phyloP scores from a whole-genome alignment of 2,797 vertebrate species.

The Semaprochilodus insignis region DNA sequence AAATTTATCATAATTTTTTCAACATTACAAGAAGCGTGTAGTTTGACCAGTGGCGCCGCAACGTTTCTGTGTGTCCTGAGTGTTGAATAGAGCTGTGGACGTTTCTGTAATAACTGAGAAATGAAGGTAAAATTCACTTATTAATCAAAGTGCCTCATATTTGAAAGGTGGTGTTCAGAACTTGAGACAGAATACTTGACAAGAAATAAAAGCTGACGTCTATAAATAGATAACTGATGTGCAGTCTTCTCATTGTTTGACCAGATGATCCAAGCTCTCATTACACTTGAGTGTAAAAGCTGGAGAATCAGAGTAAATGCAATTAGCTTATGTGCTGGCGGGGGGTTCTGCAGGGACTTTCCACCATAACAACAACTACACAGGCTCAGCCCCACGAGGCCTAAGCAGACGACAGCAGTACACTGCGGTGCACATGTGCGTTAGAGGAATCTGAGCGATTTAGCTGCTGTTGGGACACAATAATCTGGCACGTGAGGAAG shows the following conservation, averaged over 20 bases:
- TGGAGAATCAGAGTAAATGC: neutral
- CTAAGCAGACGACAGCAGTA: neutral
- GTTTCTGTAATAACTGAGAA: no score
- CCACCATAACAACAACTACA: conserved; percentile 14
- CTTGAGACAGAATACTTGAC: no score
- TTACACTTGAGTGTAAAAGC: neutral
- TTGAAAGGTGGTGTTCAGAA: no score
- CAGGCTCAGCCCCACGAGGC: neutral
- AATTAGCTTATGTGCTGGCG: neutral
- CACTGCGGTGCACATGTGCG: conserved; percentile 13
- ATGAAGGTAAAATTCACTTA: no score
- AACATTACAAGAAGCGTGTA: no score
- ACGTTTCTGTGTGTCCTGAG: no score
- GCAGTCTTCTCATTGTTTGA: neutral
- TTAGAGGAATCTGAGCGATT: conserved; percentile 27
- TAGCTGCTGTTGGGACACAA: conserved; percentile 61
- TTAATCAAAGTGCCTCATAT: no score
- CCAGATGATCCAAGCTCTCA: neutral
- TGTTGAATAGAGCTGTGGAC: no score
- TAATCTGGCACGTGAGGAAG: conserved; percentile 58
- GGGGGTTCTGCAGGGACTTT: conserved; percentile 30
- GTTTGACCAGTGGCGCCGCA: no score
- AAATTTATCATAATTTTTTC: no score
- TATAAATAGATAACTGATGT: no score
- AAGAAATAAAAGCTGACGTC: no score